These are phyloP conservation scores for Fopius arisanus DNA, from an alignment of 1,140 invertebrate species.

Conservation along the genomic window DNA sequence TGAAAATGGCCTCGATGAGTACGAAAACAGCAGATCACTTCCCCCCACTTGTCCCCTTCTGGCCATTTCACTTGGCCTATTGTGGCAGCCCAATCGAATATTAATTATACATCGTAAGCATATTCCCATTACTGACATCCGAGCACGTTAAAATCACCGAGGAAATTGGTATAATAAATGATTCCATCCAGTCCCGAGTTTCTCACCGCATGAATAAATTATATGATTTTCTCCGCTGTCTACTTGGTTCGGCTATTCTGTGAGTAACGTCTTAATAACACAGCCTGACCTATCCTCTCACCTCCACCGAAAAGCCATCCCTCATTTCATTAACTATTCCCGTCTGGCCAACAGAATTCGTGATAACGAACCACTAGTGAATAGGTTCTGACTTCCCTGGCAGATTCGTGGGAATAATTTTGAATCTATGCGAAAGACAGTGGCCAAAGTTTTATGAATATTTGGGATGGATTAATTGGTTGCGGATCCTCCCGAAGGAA, in stretches of 20 bases:
- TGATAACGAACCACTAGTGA: constrained; percentile 54
- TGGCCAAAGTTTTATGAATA: constrained; percentile 35
- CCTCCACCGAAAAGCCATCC: constrained; percentile 43
- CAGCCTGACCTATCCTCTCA: constrained; percentile 34
- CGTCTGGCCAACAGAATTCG: constrained; percentile 46
- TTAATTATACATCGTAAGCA: too few relatives aligned
- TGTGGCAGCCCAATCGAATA: too few relatives aligned
- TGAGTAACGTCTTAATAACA: constrained; percentile 59
- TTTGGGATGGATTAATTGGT: constrained; percentile 20
- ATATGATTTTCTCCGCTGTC: constrained; percentile 11
- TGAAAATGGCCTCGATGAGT: too few relatives aligned
- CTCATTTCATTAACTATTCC: constrained; percentile 61
- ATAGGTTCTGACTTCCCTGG: constrained; percentile 11
- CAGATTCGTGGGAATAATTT: background rate
- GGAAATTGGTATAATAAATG: background rate
- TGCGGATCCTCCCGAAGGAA: too few relatives aligned
- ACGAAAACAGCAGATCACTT: too few relatives aligned
- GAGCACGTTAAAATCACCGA: background rate
- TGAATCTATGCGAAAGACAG: background rate
- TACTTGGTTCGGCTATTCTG: background rate
- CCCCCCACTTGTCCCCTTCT: too few relatives aligned
- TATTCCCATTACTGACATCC: too few relatives aligned
- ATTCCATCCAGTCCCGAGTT: background rate
- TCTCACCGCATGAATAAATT: background rate
- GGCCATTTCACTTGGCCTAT: too few relatives aligned